phyloP scores from a whole-genome alignment of 2,797 vertebrate genomes.

The Lepidocolaptes lacrymiger region DNA sequence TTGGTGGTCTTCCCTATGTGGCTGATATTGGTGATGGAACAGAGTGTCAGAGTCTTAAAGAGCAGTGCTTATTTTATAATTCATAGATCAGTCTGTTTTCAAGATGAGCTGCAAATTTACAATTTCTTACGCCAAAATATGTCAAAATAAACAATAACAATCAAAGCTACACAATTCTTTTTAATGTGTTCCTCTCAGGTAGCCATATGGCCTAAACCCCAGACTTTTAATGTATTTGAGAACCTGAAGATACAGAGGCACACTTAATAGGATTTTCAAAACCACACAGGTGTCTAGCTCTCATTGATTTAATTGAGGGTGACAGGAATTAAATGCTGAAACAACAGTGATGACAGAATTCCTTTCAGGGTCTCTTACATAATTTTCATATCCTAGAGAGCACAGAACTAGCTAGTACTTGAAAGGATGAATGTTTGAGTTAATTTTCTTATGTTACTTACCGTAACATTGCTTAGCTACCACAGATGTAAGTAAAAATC shows the following conservation, averaged over 20 bases:
- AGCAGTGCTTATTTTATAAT: neutral
- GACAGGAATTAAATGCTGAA: slow-evolving; percentile 6
- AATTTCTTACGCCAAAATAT: neutral
- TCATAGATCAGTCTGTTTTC: neutral
- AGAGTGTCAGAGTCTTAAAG: neutral
- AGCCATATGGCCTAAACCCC: neutral
- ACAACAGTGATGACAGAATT: neutral
- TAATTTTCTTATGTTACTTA: slow-evolving; percentile 25
- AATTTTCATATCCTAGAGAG: neutral
- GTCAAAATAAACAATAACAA: neutral
- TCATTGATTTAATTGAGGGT: neutral
- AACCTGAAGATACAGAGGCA: neutral
- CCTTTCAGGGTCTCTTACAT: neutral
- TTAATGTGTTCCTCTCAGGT: neutral
- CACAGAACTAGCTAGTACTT: neutral
- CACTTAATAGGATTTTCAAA: neutral
- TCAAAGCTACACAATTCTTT: neutral
- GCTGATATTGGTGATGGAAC: neutral
- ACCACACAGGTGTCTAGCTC: neutral
- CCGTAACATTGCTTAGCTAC: neutral
- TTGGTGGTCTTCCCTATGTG: accelerated
- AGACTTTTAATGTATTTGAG: neutral
- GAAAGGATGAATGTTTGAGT: slow-evolving; percentile 21
- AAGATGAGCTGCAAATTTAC: neutral
- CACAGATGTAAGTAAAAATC: neutral